Conservation (phyloP, 2,888 invertebrate genomes). For the Phortica magna region DNA sequence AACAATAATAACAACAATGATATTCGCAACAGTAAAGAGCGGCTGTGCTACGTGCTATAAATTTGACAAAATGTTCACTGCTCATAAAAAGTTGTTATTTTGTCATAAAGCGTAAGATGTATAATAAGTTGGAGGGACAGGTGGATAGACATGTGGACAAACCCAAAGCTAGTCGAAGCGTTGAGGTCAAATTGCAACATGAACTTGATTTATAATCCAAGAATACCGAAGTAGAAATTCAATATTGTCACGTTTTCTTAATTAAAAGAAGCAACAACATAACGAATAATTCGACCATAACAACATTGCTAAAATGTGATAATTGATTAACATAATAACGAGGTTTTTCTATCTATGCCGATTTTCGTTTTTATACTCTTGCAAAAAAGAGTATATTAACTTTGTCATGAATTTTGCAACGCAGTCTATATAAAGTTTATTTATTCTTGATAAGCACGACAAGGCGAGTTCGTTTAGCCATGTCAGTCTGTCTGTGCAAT, state of each 20-base stretch:
- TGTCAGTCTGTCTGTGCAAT: too few relatives aligned
- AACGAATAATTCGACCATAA: slow-evolving; percentile 46
- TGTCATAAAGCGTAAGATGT: too few relatives aligned
- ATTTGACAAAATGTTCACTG: slow-evolving; percentile 13
- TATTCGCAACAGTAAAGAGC: neutral
- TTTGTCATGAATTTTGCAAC: too few relatives aligned
- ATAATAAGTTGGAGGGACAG: slow-evolving; percentile 2
- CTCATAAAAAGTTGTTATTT: neutral
- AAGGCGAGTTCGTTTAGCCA: too few relatives aligned
- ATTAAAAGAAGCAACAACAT: neutral
- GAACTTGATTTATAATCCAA: slow-evolving; percentile 26
- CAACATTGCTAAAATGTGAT: slow-evolving; percentile 61
- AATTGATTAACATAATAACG: slow-evolving; percentile 18
- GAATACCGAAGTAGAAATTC: neutral
- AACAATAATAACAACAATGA: neutral
- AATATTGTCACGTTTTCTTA: neutral
- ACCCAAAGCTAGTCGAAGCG: slow-evolving; percentile 5
- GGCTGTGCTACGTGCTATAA: slow-evolving; percentile 48
- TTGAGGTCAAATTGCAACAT: slow-evolving; percentile 31
- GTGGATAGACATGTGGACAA: neutral
- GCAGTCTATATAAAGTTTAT: too few relatives aligned
- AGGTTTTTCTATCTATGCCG: neutral
- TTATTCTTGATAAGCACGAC: too few relatives aligned
- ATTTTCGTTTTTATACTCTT: slow-evolving; percentile 36
- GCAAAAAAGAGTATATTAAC: too few relatives aligned